Conservation (phyloP, 2,888 invertebrate genomes). For the Lissonota sp. region DNA sequence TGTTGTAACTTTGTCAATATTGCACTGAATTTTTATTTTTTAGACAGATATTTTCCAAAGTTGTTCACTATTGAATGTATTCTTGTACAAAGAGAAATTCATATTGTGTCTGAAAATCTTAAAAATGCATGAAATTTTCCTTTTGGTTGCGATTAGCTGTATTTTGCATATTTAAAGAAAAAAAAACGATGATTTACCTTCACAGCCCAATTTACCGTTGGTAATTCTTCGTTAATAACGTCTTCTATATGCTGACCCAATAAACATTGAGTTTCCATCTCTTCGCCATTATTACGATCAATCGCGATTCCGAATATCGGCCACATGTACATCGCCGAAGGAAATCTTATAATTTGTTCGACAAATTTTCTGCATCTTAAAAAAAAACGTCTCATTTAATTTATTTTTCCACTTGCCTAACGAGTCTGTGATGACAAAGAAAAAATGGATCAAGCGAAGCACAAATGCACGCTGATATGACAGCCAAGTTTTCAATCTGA, state of each 20-base stretch:
- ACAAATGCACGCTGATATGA: slow-evolving; percentile 70
- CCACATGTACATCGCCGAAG: slow-evolving; percentile 80
- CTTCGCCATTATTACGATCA: slow-evolving; percentile 74
- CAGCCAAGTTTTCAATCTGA: slow-evolving; percentile 83
- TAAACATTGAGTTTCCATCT: slow-evolving; percentile 74
- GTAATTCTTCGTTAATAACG: slow-evolving; percentile 77
- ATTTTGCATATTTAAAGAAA: no score
- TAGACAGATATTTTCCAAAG: no score
- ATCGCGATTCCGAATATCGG: slow-evolving; percentile 74
- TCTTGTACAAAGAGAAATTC: no score
- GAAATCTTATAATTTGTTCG: slow-evolving; percentile 77
- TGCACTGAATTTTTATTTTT: no score
- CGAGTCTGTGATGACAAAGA: slow-evolving; percentile 79
- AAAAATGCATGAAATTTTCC: no score
- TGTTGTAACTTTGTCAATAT: no score
- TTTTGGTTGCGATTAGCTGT: no score
- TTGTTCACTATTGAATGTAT: no score
- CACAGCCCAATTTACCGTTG: slow-evolving; percentile 76
- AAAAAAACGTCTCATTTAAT: slow-evolving; percentile 40
- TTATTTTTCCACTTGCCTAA: not conserved
- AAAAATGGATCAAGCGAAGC: slow-evolving; percentile 68
- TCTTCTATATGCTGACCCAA: slow-evolving; percentile 79
- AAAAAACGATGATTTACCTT: slow-evolving; percentile 73
- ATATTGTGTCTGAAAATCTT: no score
- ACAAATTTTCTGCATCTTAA: slow-evolving; percentile 79